Base-by-base conservation (phyloP, 2,888 invertebrate genomes). In the Orthosia gracilis region DNA sequence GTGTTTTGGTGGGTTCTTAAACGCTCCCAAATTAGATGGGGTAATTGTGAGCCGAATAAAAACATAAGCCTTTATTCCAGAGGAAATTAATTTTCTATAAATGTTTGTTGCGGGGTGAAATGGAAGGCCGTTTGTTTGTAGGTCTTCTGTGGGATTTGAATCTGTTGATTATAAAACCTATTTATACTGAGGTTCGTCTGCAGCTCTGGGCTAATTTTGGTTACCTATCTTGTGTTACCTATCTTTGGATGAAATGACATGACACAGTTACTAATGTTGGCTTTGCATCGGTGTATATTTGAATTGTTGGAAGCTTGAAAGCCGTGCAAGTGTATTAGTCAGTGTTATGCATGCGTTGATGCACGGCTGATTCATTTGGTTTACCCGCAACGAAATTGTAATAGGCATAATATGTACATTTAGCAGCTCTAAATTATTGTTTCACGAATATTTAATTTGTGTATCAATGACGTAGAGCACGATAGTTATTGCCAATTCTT, bases 1-100 rank as follows among this genome's bases (percentile, higher is more conserved):
- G 89, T 89, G 87, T 91, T 92, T 91, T 83, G 88, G 90, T 85
- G 88, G 87, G 87, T 84, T 78, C 81, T 85, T 87, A 86, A 87
- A 86, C 77, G 77, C 69, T 85, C 78, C 85, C 76, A 81, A 85
- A 85, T 85, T 78, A 84, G 82, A 79, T 78, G 75, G 69, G 72
- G 76, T 79, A 82, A 88, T 82, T 82, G 78, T 70, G 50, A 65
- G 50, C 55, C 64, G 47, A 65, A 76, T 84, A 69, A 80, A 85
- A 83, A 75, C 65, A 69, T 70, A 66, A 69, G 76, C 68, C 61
- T 72, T 61, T 52, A 62, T 58, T 65, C n/a, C 26, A 64, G 45
- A 40, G 9, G 52, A 49, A 26, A 63, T 63, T 70, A 66, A 71
- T 74, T 79, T n/a, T 72, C 40, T 52, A 21, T 74, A 15, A 49